Conservation (phyloP, 2,888 invertebrate genomes). For the Dryobota labecula region DNA sequence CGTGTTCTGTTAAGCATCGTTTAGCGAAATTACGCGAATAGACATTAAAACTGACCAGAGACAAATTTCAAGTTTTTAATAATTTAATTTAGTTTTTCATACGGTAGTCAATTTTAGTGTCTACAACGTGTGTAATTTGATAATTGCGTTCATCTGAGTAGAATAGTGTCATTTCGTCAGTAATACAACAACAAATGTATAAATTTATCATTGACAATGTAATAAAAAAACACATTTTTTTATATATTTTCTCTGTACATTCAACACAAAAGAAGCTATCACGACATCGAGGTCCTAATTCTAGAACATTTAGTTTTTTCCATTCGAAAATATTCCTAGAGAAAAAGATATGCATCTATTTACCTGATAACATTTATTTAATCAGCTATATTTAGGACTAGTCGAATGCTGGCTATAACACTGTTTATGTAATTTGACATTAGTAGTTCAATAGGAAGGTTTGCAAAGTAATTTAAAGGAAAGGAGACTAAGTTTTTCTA, state of each 20-base stretch:
- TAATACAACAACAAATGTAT: constrained; percentile 54
- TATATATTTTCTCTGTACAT: constrained; percentile 70
- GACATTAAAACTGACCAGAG: constrained; percentile 69
- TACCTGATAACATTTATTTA: constrained; percentile 85
- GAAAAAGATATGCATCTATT: constrained; percentile 90
- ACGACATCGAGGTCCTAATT: constrained; percentile 87
- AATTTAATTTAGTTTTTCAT: constrained; percentile 21
- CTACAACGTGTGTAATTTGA: constrained; percentile 59
- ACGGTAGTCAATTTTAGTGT: constrained; percentile 66
- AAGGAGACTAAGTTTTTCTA: constrained; percentile 52
- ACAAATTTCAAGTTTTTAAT: constrained; percentile 5
- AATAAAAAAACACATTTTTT: constrained; percentile 51
- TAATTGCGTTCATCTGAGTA: constrained; percentile 65
- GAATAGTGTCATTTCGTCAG: constrained; percentile 75
- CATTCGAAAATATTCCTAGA: constrained; percentile 89
- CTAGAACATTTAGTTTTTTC: constrained; percentile 85
- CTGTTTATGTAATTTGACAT: constrained; percentile 78
- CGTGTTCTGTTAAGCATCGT: constrained; percentile 74
- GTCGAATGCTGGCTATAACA: constrained; percentile 77
- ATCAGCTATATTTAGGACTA: constrained; percentile 82
- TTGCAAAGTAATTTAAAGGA: constrained; percentile 52
- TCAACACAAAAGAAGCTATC: constrained; percentile 82
- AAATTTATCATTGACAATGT: constrained; percentile 41
- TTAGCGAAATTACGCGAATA: constrained; percentile 67
- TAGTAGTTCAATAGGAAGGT: constrained; percentile 54